These are phyloP conservation scores for Meta bourneti DNA, from an alignment of 2,888 invertebrate genomes.

Conservation along the genomic window DNA sequence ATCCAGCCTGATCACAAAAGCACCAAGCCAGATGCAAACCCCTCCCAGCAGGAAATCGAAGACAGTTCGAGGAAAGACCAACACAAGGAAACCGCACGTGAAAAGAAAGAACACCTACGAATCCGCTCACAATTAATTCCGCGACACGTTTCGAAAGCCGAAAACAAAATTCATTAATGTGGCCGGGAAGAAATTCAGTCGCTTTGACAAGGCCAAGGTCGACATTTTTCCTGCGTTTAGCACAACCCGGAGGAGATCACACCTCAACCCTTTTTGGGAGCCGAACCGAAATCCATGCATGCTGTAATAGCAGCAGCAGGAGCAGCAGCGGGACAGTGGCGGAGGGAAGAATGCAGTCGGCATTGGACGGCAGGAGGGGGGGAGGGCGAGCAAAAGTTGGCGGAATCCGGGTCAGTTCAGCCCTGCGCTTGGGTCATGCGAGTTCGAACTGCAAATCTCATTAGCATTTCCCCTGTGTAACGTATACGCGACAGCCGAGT, in stretches of 20 bases:
- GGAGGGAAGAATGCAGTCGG: neutral
- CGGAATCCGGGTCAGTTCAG: slow-evolving; percentile 69
- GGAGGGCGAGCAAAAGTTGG: neutral
- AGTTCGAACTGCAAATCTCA: slow-evolving; percentile 54
- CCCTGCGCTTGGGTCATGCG: slow-evolving; percentile 55
- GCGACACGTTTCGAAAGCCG: neutral
- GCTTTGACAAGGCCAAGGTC: slow-evolving; percentile 50
- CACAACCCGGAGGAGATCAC: slow-evolving; percentile 4
- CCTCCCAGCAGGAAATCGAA: neutral
- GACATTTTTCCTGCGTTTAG: neutral
- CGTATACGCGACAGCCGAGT: neutral
- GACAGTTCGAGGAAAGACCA: neutral
- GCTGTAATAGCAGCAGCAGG: neutral
- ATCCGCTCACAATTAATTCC: slow-evolving; percentile 6
- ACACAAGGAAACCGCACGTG: neutral
- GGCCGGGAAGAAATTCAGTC: neutral
- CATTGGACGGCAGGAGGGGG: neutral
- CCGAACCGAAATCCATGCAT: neutral
- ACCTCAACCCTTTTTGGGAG: slow-evolving; percentile 16
- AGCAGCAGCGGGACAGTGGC: neutral
- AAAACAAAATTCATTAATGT: slow-evolving; percentile 11
- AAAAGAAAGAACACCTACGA: slow-evolving; percentile 20
- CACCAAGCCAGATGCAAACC: neutral
- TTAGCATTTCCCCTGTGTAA: slow-evolving; percentile 36
- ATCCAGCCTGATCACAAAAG: neutral